Evolutionary conservation across 2,113 vertebrate species (phyloP), one percentile per base, ranked within the genome.

Genomic region (Fulmarus glacialis): DNA sequence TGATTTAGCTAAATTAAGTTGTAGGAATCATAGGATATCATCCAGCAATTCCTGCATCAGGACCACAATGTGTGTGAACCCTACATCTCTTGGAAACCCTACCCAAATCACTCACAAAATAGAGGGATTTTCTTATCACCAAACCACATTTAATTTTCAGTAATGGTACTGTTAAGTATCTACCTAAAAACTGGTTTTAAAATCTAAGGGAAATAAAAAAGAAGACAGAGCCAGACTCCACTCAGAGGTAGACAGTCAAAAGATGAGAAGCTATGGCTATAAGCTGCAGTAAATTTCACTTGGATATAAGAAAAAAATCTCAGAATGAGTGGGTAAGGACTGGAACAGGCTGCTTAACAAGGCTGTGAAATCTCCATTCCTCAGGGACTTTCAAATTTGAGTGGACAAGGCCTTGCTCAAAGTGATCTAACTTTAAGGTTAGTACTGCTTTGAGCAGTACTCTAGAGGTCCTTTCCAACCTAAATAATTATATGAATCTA

Each of bases 231-330:
- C 1, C 9, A 38, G 16, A 53, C 8, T 62, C 15, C 4, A 17
- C 19, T 50, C 29, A 59, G 2, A 79, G 15, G 1, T 23, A 12
- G 7, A 50, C 13, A 72, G 15, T n/a, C 0, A 1, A 48, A 20
- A 47, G 24, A 58, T 17, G 8, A 66, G 23, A 73, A 78, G 3
- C 8, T 62, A 45, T 30, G 12, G 3, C 18, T 64, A 26, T 10
- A 70, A 82, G 6, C 4, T 34, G 27, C 6, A 11, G 21, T 71
- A 62, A 79, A 53, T 74, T 78, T 66, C 42, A 32, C 8, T 4
- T 50, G 36, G 4, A 20, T 50, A 20, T 24, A 52, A 45, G 34
- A 64, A 55, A 88, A 67, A 43, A 86, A 45, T 14, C n/a, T 47
- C 13, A 9, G 20, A 66, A 29, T 52, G 21, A 63, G 22, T 53